Base-by-base conservation (phyloP, 2,888 invertebrate genomes). In the Incurvaria masculella region DNA sequence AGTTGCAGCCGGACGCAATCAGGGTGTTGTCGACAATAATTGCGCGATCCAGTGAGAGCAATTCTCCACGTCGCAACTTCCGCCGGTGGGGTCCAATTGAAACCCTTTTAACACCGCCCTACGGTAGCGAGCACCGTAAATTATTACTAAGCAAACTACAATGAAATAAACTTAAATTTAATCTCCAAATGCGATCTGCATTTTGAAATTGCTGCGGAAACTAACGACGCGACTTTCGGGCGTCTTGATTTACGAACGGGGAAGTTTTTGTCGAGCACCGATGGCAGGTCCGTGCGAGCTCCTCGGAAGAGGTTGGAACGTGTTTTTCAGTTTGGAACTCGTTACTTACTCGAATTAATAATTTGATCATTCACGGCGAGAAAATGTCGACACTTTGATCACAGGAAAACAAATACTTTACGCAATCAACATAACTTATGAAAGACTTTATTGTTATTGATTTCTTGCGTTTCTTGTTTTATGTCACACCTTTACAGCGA, bases 61-160 rank as follows among this genome's bases (percentile, higher is more conserved):
- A n/a, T n/a, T 64, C 64, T 68, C 68, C 69, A 69, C n/a, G n/a
- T 68, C 66, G 67, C 64, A 74, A 74, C 70, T 74, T 72, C 19
- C 21, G 6, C 42, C 21, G 23, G 39, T 17, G 5, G n/a, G 14
- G 21, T 42, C 21, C 21, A n/a, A 42, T 21, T 21, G 42, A 21
- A 21, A 11, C 42, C 42, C 21, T 21, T 42, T 42, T 42, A 42
- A 21, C 18, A 19, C 21, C 42, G 16, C 21, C 21, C 3, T 21
- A 39, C 38, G 41, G n/a, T n/a, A 26, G 49, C 20, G 40, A n/a
- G 16, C 48, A 63, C 65, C 67, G 72, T 72, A 72, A 72, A 73
- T 75, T 66, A 58, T 63, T 62, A 64, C 61, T 58, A 60, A 60
- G 64, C 64, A 64, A 72, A 70, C 68, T 69, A 69, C 68, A 68